Base-by-base conservation (phyloP, 30 jellyfish, hydroid and myxozoan species). In the Aurelia coerulea region DNA sequence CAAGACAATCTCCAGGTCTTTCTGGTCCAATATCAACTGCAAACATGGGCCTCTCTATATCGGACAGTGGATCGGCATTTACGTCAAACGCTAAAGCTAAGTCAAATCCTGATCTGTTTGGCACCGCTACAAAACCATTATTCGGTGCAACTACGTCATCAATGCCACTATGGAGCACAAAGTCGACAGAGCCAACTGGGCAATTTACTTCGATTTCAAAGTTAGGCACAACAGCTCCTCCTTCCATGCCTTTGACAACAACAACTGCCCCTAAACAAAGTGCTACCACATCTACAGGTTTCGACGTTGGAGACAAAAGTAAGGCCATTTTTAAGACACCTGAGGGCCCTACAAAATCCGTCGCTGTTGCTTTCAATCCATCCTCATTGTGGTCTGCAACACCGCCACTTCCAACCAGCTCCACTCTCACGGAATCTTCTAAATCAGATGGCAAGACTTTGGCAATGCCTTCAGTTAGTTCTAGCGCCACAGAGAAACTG, bases 81-180 rank as follows among this genome's bases (percentile, higher is more conserved):
- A 46, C 56, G 56, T 46, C 56, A 46, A 46, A 46, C 8, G 56
- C 56, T 46, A 46, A 46, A 46, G 56, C 56, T 7, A 46, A 46
- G 14, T 13, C 39, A 12, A 60, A 17, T n/a, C 70, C 70, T 60
- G 70, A 60, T 17, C 14, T 84, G 62, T 90, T 90, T 83, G 92
- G 94, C 37, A 34, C 93, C 0, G 51, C 84, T 13, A 13, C 70
- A 60, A 60, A 60, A 60, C 70, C 70, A 15, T 13, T 23, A 17
- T 60, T 13, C 14, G 70, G 35, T n/a, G 31, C 70, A 60, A 4
- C 37, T 60, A 2, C 70, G 35, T 60, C 56, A 46, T 7, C 56
- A 46, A 14, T 46, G 56, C 56, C 56, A 46, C 14, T 46, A 46
- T 46, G 56, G 56, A 46, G 56, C 17, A 4, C 81, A 34, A 54